These are phyloP conservation scores for Polypedilum pembai DNA, from an alignment of 1,140 invertebrate genomes.

Conservation along the genomic window DNA sequence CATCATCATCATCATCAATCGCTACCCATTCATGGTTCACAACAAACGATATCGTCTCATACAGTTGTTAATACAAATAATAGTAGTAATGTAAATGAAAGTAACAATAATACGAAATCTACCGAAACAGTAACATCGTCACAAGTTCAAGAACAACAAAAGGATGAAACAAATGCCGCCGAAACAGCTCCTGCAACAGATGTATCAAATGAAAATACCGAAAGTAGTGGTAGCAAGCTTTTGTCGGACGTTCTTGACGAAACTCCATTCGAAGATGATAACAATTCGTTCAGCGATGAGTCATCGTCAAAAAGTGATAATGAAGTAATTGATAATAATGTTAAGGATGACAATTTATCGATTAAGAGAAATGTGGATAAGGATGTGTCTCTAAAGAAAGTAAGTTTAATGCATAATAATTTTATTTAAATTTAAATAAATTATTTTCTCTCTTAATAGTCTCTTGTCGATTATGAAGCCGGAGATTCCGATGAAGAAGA, in stretches of 20 bases:
- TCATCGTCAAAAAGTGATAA: conserved; percentile 31
- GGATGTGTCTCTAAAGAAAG: conserved; percentile 31
- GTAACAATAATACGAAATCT: conserved; percentile 20
- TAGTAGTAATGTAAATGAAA: neutral
- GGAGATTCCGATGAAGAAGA: conserved; percentile 93
- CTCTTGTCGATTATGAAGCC: conserved; percentile 87
- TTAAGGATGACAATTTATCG: conserved; percentile 34
- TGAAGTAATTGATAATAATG: conserved; percentile 33
- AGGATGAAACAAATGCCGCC: conserved; percentile 36
- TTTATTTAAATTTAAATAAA: conserved; percentile 31
- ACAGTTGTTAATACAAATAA: conserved; percentile 26
- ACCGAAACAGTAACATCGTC: neutral
- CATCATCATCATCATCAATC: neutral
- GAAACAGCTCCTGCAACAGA: conserved; percentile 41
- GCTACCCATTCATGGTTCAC: neutral
- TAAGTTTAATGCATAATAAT: conserved; percentile 13
- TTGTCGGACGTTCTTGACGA: conserved; percentile 36
- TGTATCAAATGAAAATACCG: conserved; percentile 33
- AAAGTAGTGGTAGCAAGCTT: conserved; percentile 36
- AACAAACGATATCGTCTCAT: neutral
- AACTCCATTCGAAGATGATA: conserved; percentile 32
- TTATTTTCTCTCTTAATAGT: conserved; percentile 49
- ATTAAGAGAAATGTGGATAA: conserved; percentile 30
- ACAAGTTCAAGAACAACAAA: neutral
- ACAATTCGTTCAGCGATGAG: conserved; percentile 26